Percentiles rank a stretch among this genome's conserved stretches.
Conservation (phyloP, 2,797 vertebrate species). For the Sebastes minor region DNA sequence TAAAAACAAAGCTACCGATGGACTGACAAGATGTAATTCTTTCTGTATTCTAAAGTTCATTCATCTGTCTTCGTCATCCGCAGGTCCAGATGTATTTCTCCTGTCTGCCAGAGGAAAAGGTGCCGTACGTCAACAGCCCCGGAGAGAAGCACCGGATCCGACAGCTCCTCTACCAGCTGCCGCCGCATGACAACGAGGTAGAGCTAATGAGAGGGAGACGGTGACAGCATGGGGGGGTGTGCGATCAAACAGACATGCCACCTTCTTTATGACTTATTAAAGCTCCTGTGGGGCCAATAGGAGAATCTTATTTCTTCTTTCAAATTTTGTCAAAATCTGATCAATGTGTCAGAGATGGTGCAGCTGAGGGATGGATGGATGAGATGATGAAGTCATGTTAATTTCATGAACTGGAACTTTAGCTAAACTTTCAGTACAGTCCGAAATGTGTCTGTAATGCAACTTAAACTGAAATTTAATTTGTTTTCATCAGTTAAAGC, state of each 20-base stretch:
- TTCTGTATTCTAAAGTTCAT: not conserved
- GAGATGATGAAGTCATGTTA: not conserved
- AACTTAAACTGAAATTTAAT: not conserved
- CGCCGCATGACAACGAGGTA: slow-evolving; percentile 96
- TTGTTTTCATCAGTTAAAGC: not conserved
- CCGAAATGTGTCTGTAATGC: not conserved
- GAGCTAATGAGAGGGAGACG: slow-evolving; percentile 6
- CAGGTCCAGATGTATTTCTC: slow-evolving; percentile 98
- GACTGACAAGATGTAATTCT: not conserved
- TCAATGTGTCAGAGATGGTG: not conserved
- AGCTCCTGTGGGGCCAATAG: not conserved
- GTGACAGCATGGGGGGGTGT: not conserved
- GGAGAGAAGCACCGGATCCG: slow-evolving; percentile 96
- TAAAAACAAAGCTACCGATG: not conserved
- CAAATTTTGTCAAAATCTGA: not conserved
- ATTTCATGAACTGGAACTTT: not conserved
- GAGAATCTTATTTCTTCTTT: not conserved
- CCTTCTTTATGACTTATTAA: not conserved
- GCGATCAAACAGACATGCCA: not conserved
- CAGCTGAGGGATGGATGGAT: not conserved
- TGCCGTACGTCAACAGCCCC: slow-evolving; percentile 95
- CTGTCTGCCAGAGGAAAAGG: slow-evolving; percentile 93
- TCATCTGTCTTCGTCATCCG: slow-evolving; percentile 16
- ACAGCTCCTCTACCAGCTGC: slow-evolving; percentile 96
- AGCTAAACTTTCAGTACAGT: not conserved